Base-by-base conservation (phyloP, 2,113 vertebrate genomes). In the Chaetodon auriga region DNA sequence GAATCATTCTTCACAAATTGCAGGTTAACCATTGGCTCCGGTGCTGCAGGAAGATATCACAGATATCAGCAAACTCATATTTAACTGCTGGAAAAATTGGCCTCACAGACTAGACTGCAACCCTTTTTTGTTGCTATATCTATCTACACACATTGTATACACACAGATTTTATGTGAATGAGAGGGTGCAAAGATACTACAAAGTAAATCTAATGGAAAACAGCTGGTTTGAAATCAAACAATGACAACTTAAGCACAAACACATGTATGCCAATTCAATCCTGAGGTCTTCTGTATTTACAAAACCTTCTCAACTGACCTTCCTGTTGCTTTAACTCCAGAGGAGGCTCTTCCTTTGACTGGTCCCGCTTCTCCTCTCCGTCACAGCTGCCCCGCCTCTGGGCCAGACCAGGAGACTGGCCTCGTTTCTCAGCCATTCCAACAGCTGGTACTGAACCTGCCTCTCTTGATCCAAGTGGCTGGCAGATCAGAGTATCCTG, bases 1-100 rank as follows among this genome's bases (percentile, higher is more conserved):
- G 96, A 99, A 77, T 99, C 97, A 48, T 97, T 98, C 94, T 99
- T 99, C 90, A 98, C 96, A 82, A 95, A 94, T 7, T 94, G 94
- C 91, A 99, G 90, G 94, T 96, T 98, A 75, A 99, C 97, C 92
- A 97, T 96, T 23, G 96, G 96, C 88, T 99, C 97, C 6, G 95
- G 96, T 62, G 94, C 97, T 95, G 89, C 41, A 18, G 69, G 8
- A 38, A 48, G 38, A 41, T 16, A 69, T 41, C 9, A 62, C 14
- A 57, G 13, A 1, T 2, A 60, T 75, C 65, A 70, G 51, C n/a
- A 60, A 14, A 73, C 6, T 65, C 6, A 35, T 15, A 9, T 58
- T 41, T 19, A 51, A 43, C 1, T 15, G 11, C 19, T 25, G 3
- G 13, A 38, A 5, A 12, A 81, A 54, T 38, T 21, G 7, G 13